Base-by-base conservation (phyloP, 35 echinoderm and acorn worm species). In the Stichopus chloronotus region DNA sequence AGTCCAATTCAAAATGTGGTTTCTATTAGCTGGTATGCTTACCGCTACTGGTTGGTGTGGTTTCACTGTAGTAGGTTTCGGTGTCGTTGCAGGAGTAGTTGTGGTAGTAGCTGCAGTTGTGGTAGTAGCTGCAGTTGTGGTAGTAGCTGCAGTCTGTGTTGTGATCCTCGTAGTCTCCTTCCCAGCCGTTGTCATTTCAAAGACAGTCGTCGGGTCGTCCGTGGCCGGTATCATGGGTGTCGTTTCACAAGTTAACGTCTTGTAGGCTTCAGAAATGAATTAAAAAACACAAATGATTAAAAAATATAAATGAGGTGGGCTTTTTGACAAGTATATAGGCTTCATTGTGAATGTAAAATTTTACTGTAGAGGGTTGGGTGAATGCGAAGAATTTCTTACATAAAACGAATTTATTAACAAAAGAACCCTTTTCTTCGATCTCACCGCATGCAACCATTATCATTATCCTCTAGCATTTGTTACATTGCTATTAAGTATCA, bases 101-200 rank as follows among this genome's bases (percentile, higher is more conserved):
- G 61, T 65, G 3, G 61, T 11, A 14, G 11, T 11, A 19, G 11
- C 11, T 5, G 11, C 61, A 14, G 61, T 87, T 14, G 61, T 65
- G 3, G 61, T 11, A 14, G 11, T 11, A 19, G 11, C 11, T 5
- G 11, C 61, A 14, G 61, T 65, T 65, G 61, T 65, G 3, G 61
- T 5, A 14, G 11, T 11, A 19, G 11, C 11, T 5, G 8, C 61
- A 14, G 61, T 87, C 4, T 9, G n/a, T 25, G 55, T 63, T 25
- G 30, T 63, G 19, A 23, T 63, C 55, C 20, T 87, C 84, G 55
- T 87, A 87, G 84, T 87, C 84, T 87, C 84, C 5, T 53, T 5
- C 12, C 10, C 43, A 87, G 84, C 55, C 84, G 53, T 87, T 87
- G 84, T 87, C 58, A 87, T 87, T 5, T 63, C 84, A 21, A 87